A percentile compares a stretch with the other conserved stretches of the same genome.
Evolutionary conservation across 2,888 invertebrate species (phyloP).

Genomic region (Erebia aethiops): DNA sequence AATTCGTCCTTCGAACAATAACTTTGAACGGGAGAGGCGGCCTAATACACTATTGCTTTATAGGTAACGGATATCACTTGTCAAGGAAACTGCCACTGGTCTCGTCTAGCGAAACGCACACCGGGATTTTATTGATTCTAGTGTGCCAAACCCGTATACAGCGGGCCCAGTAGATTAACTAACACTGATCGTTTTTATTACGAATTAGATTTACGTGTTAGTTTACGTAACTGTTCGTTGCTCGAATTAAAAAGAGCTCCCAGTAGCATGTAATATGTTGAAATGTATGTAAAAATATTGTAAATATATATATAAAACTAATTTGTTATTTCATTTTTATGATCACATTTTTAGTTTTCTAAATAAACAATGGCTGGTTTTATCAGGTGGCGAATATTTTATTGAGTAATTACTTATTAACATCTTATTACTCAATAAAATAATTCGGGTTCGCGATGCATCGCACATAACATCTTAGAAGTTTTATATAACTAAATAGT

Average conservation of each 20-base stretch:
- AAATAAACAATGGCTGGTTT: conserved; percentile 46
- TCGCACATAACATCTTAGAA: neutral
- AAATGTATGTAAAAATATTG: conserved; percentile 81
- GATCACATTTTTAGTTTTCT: conserved; percentile 54
- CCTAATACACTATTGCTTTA: conserved; percentile 68
- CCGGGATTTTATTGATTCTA: conserved; percentile 80
- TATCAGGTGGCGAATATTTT: conserved; percentile 31
- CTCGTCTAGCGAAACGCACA: conserved; percentile 65
- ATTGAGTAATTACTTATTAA: too few species aligned
- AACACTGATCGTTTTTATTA: conserved; percentile 78
- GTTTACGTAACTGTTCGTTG: conserved; percentile 82
- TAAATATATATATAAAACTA: conserved; percentile 77
- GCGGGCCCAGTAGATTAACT: conserved; percentile 75
- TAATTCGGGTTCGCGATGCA: conserved; percentile 36
- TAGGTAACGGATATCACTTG: conserved; percentile 54
- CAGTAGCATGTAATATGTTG: conserved; percentile 82
- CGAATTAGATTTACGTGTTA: conserved; percentile 82
- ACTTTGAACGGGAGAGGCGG: conserved; percentile 70
- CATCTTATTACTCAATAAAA: conserved; percentile 38
- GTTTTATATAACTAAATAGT: too few species aligned
- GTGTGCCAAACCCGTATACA: conserved; percentile 68
- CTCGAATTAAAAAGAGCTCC: conserved; percentile 83
- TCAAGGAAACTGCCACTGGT: conserved; percentile 72
- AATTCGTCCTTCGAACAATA: conserved; percentile 76
- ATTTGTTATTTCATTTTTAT: conserved; percentile 72